These are phyloP conservation scores for Diaprepes abbreviatus DNA, from an alignment of 2,888 invertebrate species.

Conservation along the genomic window DNA sequence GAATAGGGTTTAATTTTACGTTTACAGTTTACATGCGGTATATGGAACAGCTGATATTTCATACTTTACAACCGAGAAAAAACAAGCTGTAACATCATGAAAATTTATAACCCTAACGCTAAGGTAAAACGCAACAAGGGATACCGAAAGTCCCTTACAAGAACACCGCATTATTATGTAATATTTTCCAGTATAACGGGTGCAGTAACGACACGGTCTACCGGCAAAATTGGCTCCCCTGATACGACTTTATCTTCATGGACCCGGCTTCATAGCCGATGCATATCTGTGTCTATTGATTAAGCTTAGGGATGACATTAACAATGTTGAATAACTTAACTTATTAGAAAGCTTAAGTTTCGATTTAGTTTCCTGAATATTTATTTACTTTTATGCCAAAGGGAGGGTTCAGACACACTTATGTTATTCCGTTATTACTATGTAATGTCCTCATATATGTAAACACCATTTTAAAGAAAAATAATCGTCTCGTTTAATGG, in stretches of 20 bases:
- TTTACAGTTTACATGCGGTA: background rate
- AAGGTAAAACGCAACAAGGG: constrained; percentile 32
- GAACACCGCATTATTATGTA: constrained; percentile 47
- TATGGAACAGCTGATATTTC: background rate
- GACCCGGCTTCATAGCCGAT: constrained; percentile 43
- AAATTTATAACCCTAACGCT: constrained; percentile 19
- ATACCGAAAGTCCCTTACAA: constrained; percentile 41
- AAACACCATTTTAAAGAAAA: too few species aligned
- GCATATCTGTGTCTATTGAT: constrained; percentile 56
- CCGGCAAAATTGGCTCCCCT: constrained; percentile 35
- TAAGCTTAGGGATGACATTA: constrained; percentile 56
- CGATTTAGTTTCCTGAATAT: background rate
- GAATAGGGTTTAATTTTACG: background rate
- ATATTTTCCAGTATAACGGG: constrained; percentile 47
- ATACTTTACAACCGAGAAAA: background rate
- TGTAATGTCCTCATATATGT: too few species aligned
- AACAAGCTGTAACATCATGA: background rate
- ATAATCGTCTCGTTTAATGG: too few species aligned
- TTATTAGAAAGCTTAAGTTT: background rate
- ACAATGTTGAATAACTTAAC: constrained; percentile 33
- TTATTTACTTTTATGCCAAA: too few species aligned
- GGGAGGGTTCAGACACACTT: too few species aligned
- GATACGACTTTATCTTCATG: constrained; percentile 44
- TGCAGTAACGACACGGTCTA: constrained; percentile 36
- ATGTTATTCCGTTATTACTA: too few species aligned